Base-by-base conservation (phyloP, 2,113 vertebrate genomes). In the Mormoops blainvillei region DNA sequence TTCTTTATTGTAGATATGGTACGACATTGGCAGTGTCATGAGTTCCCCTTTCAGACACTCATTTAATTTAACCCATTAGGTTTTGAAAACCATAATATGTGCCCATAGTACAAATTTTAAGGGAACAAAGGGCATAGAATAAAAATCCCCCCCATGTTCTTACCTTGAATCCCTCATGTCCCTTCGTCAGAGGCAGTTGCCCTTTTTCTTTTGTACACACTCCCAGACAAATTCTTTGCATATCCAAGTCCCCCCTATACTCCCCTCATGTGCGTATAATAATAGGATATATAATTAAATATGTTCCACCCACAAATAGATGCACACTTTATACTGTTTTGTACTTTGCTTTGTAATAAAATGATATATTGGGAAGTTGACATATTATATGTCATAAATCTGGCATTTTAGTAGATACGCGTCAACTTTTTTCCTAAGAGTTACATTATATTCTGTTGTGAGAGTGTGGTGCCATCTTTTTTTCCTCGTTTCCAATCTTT, bases 51-150 rank as follows among this genome's bases (percentile, higher is more conserved):
- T 71, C 5, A 36, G 83, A n/a, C 6, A 68, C 31, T n/a, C 15
- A 56, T 74, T 93, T 83, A 87, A 74, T 89, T 63, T 54, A 38
- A 63, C n/a, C 61, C 36, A 65, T 87, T 38, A 87, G 45, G 84
- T 81, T 94, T 95, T 90, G 26, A 81, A 97, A 92, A 77, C 38
- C 67, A 26, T n/a, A 74, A 63, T 94, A 43, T 50, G 24, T 65
- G 19, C 6, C 78, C 16, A 36, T 58, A 65, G 38, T 68, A 86
- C 61, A 80, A 41, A 83, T 87, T 89, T 93, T 87, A 93, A 89
- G 80, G 65, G n/a, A 95, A 84, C 28, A 71, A 45, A 95, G 48
- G 41, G 33, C n/a, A 67, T 12, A n/a, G 63, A 91, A 85, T 89
- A 77, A 88, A 83, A 82, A 68, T 45, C 24, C 82, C 12, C 33